Percentiles rank a stretch among this genome's conserved stretches.
phyloP scores from a whole-genome alignment of 2,888 invertebrate species.

The Sylvicola fuscatus region DNA sequence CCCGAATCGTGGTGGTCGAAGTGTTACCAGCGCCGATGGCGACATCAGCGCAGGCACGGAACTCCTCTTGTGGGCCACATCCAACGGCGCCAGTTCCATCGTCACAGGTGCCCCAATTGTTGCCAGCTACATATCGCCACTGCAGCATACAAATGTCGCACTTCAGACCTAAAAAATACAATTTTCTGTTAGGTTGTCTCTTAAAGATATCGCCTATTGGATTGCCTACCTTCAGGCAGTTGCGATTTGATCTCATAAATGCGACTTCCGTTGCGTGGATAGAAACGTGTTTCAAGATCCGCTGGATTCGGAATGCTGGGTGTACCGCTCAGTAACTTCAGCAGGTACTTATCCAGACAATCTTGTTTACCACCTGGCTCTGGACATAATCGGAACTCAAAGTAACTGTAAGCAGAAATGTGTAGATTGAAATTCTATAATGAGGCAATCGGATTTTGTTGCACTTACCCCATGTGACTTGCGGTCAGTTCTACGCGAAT shows the following conservation, averaged over 20 bases:
- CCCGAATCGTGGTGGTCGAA: conserved; percentile 7
- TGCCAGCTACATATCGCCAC: conserved; percentile 75
- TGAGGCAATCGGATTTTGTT: background rate
- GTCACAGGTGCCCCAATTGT: conserved; percentile 60
- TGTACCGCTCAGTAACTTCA: conserved; percentile 29
- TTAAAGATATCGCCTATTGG: too few relatives aligned
- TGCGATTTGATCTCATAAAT: conserved; percentile 56
- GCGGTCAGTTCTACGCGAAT: conserved; percentile 73
- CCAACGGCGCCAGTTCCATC: conserved; percentile 61
- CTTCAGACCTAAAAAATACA: conserved; percentile 34
- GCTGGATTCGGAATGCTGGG: conserved; percentile 23
- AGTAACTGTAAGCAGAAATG: conserved; percentile 28
- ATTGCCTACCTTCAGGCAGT: conserved; percentile 27
- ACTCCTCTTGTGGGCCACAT: conserved; percentile 77
- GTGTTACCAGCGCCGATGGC: conserved; percentile 35
- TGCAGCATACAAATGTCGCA: conserved; percentile 72
- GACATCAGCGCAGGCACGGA: conserved; percentile 67
- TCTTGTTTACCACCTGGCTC: conserved; percentile 49
- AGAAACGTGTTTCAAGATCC: conserved; percentile 38
- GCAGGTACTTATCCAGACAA: conserved; percentile 52
- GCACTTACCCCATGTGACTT: conserved; percentile 47
- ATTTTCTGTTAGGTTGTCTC: background rate
- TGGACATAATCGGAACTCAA: conserved; percentile 67
- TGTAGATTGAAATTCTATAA: background rate
- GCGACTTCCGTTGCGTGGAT: conserved; percentile 56